Percentiles rank a stretch among this genome's conserved stretches.
phyloP scores from a whole-genome alignment of 2,797 vertebrate species.

The Chanos chanos region DNA sequence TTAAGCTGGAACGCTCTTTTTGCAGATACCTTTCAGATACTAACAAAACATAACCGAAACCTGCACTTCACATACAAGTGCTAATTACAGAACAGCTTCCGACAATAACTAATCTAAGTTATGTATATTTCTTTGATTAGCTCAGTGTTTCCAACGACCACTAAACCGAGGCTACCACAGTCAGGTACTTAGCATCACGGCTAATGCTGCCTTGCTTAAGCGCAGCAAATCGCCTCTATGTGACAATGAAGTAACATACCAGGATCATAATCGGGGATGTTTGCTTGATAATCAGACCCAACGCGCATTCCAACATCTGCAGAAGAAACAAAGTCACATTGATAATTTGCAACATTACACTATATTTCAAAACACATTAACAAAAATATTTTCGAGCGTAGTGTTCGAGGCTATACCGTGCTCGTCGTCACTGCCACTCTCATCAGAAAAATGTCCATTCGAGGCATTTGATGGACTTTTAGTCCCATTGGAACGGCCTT shows the following conservation, averaged over 20 bases:
- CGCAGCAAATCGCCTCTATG: background rate
- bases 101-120: too few relatives aligned
- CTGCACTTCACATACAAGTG: too few relatives aligned
- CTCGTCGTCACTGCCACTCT: conserved; percentile 93
- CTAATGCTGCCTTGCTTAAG: too few relatives aligned
- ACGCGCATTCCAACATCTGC: conserved; percentile 97
- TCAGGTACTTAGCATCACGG: conserved; percentile 36
- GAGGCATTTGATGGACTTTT: conserved; percentile 85
- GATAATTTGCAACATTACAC: background rate
- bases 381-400: background rate
- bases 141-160: too few relatives aligned
- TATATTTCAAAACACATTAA: background rate
- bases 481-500: conserved; percentile 82
- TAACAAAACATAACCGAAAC: too few relatives aligned
- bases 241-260: conserved; percentile 68
- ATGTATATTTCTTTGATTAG: too few relatives aligned
- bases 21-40: too few relatives aligned
- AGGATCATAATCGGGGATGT: conserved; percentile 90
- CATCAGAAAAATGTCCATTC: conserved; percentile 83
- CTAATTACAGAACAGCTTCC: background rate
- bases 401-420: conserved; percentile 88
- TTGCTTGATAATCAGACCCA: conserved; percentile 91
- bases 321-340: conserved; percentile 42
- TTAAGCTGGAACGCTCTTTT: too few relatives aligned
- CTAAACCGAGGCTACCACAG: conserved; percentile 51